A percentile compares a stretch with the other conserved stretches of the same genome.
phyloP scores from a whole-genome alignment of 2,888 invertebrate species.

The Ischnus inquisitorius region DNA sequence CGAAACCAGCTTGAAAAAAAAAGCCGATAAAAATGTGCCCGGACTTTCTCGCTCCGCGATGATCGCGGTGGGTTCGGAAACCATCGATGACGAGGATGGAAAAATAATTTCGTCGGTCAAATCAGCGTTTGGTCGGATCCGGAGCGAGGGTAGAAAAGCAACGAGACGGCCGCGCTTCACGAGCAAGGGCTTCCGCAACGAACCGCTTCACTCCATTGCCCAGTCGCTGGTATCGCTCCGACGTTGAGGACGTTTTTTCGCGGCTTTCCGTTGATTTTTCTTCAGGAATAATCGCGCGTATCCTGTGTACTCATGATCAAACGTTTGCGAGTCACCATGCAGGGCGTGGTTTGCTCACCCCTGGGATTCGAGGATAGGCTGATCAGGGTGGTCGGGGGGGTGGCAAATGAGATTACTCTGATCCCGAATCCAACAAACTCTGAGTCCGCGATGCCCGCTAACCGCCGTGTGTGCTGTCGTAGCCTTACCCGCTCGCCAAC shows the following conservation, averaged over 20 bases:
- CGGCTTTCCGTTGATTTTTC: neutral
- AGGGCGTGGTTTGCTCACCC: slow-evolving; percentile 84
- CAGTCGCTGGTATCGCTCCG: neutral
- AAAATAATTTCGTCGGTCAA: slow-evolving; percentile 10
- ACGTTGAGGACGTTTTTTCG: neutral
- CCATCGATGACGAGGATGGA: neutral
- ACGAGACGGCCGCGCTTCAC: neutral
- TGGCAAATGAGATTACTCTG: slow-evolving; percentile 85
- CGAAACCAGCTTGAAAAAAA: slow-evolving; percentile 40
- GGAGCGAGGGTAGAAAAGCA: neutral
- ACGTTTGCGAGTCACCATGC: slow-evolving; percentile 54
- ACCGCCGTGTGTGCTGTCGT: slow-evolving; percentile 77
- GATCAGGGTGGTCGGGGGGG: slow-evolving; percentile 77
- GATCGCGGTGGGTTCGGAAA: neutral
- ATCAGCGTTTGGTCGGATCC: neutral
- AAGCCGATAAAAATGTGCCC: slow-evolving; percentile 6
- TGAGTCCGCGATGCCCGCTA: slow-evolving; percentile 82
- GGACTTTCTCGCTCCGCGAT: neutral
- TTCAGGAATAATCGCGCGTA: neutral
- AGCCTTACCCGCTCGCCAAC: slow-evolving; percentile 1
- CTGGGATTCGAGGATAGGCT: slow-evolving; percentile 83
- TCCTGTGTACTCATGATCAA: slow-evolving; percentile 29
- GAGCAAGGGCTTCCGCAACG: neutral
- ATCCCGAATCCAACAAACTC: slow-evolving; percentile 85
- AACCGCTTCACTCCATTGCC: neutral